Percentiles rank a stretch among this genome's conserved stretches.
phyloP scores from a whole-genome alignment of 2,888 invertebrate species.

The Tanytarsus gracilentus region DNA sequence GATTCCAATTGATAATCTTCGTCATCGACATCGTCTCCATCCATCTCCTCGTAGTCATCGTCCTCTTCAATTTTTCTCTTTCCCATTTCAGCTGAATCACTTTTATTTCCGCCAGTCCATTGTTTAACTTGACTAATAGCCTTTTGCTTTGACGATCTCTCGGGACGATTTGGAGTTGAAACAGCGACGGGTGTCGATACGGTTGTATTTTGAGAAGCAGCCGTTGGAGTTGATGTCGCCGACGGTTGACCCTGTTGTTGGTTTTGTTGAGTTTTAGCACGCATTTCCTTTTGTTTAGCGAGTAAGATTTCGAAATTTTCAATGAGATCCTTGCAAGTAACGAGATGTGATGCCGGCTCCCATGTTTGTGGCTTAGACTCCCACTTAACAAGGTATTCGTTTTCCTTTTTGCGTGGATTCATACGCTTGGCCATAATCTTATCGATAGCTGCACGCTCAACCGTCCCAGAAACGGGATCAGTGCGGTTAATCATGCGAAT shows the following conservation, averaged over 20 bases:
- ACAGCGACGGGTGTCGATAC: slow-evolving; percentile 31
- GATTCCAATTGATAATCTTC: slow-evolving; percentile 27
- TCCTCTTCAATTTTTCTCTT: slow-evolving; percentile 47
- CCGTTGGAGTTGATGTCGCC: slow-evolving; percentile 11
- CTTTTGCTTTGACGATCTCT: slow-evolving; percentile 69
- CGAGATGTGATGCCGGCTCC: slow-evolving; percentile 70
- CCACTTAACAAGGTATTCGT: slow-evolving; percentile 81
- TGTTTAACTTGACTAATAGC: slow-evolving; percentile 75
- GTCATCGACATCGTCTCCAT: slow-evolving; percentile 23
- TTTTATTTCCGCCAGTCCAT: slow-evolving; percentile 62
- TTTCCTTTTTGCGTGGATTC: slow-evolving; percentile 65
- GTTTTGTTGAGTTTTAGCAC: slow-evolving; percentile 45
- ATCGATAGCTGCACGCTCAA: slow-evolving; percentile 66
- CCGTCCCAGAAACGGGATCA: slow-evolving; percentile 1
- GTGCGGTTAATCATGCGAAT: slow-evolving; percentile 15
- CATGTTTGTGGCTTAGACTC: slow-evolving; percentile 74
- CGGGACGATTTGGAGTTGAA: slow-evolving; percentile 47
- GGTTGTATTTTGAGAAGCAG: slow-evolving; percentile 19
- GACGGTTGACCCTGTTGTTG: slow-evolving; percentile 38
- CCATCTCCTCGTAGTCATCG: slow-evolving; percentile 40
- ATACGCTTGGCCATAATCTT: slow-evolving; percentile 76
- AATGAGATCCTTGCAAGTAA: slow-evolving; percentile 64
- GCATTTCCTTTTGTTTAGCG: slow-evolving; percentile 64
- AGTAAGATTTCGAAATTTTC: slow-evolving; percentile 74
- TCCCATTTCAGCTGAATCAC: slow-evolving; percentile 41